A percentile compares a stretch with the other conserved stretches of the same genome.
phyloP scores from a whole-genome alignment of 37 sponge, comb jelly and placozoan genomes.

The Ephydatia muelleri region DNA sequence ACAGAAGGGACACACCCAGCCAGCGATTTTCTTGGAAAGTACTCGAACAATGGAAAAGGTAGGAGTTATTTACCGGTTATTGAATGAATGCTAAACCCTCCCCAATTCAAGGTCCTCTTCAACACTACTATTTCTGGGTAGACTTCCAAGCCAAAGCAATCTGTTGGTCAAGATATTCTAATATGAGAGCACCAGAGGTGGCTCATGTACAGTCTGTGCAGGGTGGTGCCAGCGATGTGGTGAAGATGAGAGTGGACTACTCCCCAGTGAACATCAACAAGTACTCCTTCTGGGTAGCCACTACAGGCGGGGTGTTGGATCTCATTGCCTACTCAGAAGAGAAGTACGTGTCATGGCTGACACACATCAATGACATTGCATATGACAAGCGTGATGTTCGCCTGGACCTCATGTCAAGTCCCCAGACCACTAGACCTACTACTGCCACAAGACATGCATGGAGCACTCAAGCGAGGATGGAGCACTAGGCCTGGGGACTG shows the following conservation, averaged over 20 bases:
- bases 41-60: neutral
- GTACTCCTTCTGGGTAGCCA: conserved; percentile 58
- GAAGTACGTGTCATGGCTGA: conserved; percentile 44
- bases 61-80: neutral
- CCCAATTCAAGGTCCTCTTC: conserved; percentile 43
- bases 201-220: conserved; percentile 45
- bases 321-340: conserved; percentile 63
- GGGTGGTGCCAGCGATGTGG: conserved; percentile 39
- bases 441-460: neutral
- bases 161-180: conserved; percentile 44
- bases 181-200: neutral
- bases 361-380: conserved; percentile 3
- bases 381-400: neutral
- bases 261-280: conserved; percentile 53
- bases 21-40: neutral
- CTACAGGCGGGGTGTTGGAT: conserved; percentile 50
- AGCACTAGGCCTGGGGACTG: too few species aligned
- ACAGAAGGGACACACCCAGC: neutral
- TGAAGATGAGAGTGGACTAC: conserved; percentile 39
- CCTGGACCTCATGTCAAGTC: neutral
- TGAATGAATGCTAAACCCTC: neutral
- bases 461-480: too few species aligned
- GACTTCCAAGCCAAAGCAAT: neutral
- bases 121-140: conserved; percentile 65
- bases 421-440: neutral